phyloP scores from a whole-genome alignment of 2,888 invertebrate genomes.

The Rhagonycha lutea region DNA sequence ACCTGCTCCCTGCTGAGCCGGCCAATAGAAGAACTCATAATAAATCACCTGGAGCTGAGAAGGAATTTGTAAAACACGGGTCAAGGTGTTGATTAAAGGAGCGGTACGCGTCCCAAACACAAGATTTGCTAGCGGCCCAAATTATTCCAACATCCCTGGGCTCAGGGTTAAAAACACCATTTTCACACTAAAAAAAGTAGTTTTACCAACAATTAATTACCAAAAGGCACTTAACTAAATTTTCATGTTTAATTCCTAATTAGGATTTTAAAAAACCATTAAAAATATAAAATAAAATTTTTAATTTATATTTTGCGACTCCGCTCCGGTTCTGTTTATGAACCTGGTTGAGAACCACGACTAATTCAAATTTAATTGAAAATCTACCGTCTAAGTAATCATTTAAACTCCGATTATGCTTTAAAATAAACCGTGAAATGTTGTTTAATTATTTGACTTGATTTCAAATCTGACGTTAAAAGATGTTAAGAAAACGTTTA shows the following conservation, averaged over 20 bases:
- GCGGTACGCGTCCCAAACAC: constrained; percentile 44
- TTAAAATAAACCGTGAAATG: constrained; percentile 37
- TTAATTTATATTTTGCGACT: constrained; percentile 4
- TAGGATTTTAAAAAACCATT: not conserved
- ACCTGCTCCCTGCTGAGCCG: constrained; percentile 50
- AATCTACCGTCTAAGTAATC: constrained; percentile 40
- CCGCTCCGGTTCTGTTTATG: constrained; percentile 15
- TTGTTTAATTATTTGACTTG: constrained; percentile 38
- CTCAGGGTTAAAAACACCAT: constrained; percentile 43
- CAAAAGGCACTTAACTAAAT: not conserved
- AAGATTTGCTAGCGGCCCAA: constrained; percentile 38
- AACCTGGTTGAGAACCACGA: constrained; percentile 34
- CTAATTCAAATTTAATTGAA: constrained; percentile 42
- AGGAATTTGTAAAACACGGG: constrained; percentile 54
- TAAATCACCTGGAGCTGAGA: constrained; percentile 54
- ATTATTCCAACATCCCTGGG: constrained; percentile 37
- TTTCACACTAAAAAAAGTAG: constrained; percentile 34
- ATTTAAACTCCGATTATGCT: constrained; percentile 40
- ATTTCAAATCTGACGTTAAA: constrained; percentile 2
- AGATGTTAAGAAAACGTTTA: not conserved
- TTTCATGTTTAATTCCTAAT: not conserved
- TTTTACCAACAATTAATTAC: constrained; percentile 16
- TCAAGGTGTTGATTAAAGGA: constrained; percentile 55
- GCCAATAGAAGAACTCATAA: constrained; percentile 54
- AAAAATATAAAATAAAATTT: not conserved